These are phyloP conservation scores for Apamea epomidion DNA, from an alignment of 2,888 invertebrate genomes.

Conservation along the genomic window DNA sequence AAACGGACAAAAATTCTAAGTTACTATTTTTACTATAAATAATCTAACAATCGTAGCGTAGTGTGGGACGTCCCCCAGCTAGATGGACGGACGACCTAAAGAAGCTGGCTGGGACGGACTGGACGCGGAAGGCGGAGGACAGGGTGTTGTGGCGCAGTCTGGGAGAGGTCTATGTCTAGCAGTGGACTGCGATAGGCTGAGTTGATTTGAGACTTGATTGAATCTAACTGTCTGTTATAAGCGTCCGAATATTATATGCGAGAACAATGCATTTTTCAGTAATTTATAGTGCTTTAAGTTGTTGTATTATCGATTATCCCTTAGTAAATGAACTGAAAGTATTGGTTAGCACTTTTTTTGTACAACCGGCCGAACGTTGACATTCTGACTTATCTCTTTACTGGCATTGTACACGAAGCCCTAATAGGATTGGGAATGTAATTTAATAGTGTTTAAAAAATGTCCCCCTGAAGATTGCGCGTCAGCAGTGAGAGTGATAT, in stretches of 20 bases:
- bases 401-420: constrained; percentile 18
- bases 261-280: not conserved
- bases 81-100: too few relatives aligned
- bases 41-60: too few relatives aligned
- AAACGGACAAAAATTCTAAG: too few relatives aligned
- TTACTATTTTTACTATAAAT: too few relatives aligned
- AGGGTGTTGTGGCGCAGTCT: too few relatives aligned
- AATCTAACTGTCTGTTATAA: not conserved
- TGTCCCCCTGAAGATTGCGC: constrained; percentile 28
- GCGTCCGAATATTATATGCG: too few relatives aligned
- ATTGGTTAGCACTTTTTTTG: not conserved
- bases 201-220: too few relatives aligned
- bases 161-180: too few relatives aligned
- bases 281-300: not conserved
- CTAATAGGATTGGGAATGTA: constrained; percentile 47
- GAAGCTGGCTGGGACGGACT: too few relatives aligned
- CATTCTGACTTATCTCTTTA: constrained; percentile 17
- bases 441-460: constrained; percentile 54
- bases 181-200: too few relatives aligned
- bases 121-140: too few relatives aligned
- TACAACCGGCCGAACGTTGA: fast-evolving
- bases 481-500: constrained; percentile 18
- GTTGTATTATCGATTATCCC: not conserved
- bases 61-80: too few relatives aligned
- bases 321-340: not conserved